Evolutionary conservation across 1,140 invertebrate species (phyloP).

Genomic region (Heliothis virescens): DNA sequence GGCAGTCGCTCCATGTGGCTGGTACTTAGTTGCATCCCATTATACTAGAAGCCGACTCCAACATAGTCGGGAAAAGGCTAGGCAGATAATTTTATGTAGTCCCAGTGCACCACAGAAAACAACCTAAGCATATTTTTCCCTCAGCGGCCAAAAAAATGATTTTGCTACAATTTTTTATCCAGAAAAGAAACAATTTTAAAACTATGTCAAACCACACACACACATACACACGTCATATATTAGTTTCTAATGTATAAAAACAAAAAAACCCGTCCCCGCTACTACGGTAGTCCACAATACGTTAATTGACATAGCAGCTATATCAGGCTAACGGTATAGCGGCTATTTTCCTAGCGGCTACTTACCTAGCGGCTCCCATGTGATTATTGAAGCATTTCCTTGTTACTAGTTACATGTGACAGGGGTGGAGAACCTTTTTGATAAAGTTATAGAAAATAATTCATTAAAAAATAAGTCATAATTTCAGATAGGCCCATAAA

Average conservation of each 20-base stretch:
- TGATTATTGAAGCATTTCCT: constrained; percentile 3
- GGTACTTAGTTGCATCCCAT: too few relatives aligned
- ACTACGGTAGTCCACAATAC: constrained; percentile 11
- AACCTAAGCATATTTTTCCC: too few relatives aligned
- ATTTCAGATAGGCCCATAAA: too few relatives aligned
- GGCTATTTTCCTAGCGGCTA: constrained; percentile 23
- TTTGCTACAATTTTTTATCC: too few relatives aligned
- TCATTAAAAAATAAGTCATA: too few relatives aligned
- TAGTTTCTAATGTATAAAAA: not conserved
- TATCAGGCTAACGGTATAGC: not conserved
- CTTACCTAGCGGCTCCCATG: constrained; percentile 9
- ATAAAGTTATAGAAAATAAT: too few relatives aligned
- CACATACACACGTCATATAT: not conserved
- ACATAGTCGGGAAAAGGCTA: too few relatives aligned
- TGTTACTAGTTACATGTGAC: not conserved
- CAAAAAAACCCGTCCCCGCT: not conserved
- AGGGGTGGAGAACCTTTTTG: not conserved
- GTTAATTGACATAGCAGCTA: constrained; percentile 5
- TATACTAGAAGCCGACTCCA: too few relatives aligned
- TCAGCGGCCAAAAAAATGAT: too few relatives aligned
- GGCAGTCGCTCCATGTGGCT: too few relatives aligned
- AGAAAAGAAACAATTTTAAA: not conserved
- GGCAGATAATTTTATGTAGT: too few relatives aligned
- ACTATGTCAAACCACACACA: not conserved
- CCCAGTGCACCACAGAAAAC: too few relatives aligned